Percentiles rank a stretch among this genome's conserved stretches.
phyloP scores from a whole-genome alignment of 2,797 vertebrate genomes.

The Coregonus ussuriensis region DNA sequence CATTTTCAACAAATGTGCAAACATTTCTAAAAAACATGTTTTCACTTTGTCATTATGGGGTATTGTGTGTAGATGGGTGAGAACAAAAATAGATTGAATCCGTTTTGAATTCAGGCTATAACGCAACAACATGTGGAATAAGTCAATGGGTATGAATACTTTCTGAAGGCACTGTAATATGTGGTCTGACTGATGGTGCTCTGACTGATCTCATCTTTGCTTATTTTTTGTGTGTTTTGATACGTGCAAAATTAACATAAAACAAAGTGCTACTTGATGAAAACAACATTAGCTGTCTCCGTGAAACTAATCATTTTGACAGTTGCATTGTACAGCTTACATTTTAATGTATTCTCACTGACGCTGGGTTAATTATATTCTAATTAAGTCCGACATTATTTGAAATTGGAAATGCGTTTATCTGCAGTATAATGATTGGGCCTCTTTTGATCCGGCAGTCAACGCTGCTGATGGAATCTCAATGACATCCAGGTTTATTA shows the following conservation, averaged over 20 bases:
- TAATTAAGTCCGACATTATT: conserved; percentile 55
- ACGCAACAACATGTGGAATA: too few species aligned
- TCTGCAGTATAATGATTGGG: conserved; percentile 42
- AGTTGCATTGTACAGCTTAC: conserved; percentile 25
- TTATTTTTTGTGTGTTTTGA: background rate
- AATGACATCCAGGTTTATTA: conserved; percentile 38
- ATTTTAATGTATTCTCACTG: conserved; percentile 43
- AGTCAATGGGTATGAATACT: background rate
- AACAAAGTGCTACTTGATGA: conserved; percentile 4
- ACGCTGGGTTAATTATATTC: conserved; percentile 40
- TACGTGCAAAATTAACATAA: background rate
- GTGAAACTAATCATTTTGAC: conserved; percentile 44
- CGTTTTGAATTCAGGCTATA: too few species aligned
- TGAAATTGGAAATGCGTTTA: conserved; percentile 51
- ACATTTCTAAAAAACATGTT: too few species aligned
- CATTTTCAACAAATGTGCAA: too few species aligned
- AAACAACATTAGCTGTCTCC: conserved; percentile 30
- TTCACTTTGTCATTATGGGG: too few species aligned
- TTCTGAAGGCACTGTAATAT: background rate
- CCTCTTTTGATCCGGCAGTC: conserved; percentile 4
- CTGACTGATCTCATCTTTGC: background rate
- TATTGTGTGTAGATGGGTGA: too few species aligned
- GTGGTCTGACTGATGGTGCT: background rate
- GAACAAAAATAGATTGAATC: too few species aligned
- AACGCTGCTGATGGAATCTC: conserved; percentile 26